These are phyloP conservation scores for Harmothoe impar DNA, from an alignment of 2,888 invertebrate species.

Conservation along the genomic window DNA sequence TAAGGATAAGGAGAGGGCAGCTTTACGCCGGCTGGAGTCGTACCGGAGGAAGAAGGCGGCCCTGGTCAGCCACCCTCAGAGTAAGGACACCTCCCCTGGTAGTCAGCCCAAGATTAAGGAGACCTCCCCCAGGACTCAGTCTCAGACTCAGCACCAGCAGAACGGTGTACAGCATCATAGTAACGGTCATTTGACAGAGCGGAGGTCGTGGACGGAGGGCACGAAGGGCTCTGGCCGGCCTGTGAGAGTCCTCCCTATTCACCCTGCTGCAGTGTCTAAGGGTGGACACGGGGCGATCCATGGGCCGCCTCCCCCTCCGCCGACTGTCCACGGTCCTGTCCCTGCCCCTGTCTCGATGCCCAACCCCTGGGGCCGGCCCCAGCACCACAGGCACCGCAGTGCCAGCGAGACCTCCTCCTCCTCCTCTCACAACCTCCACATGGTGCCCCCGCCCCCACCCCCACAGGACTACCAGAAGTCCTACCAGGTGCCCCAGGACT, in stretches of 20 bases:
- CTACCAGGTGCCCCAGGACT: too few relatives aligned
- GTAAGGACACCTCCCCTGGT: not conserved
- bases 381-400: not conserved
- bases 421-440: not conserved
- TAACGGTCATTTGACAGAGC: not conserved
- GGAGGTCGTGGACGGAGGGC: not conserved
- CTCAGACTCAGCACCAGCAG: not conserved
- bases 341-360: constrained; percentile 2
- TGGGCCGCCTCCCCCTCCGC: not conserved
- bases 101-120: not conserved
- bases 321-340: not conserved
- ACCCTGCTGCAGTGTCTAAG: not conserved
- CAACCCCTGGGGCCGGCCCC: not conserved
- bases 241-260: not conserved
- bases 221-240: too few relatives aligned
- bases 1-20: constrained; percentile 3
- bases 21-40: not conserved
- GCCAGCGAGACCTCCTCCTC: not conserved
- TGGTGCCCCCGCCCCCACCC: not conserved
- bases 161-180: too few relatives aligned
- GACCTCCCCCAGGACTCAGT: not conserved
- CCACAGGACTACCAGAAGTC: not conserved
- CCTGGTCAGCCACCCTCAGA: not conserved
- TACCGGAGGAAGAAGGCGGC: constrained; percentile 31
- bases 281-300: not conserved